These are phyloP conservation scores for Rhinoraja longicauda DNA, from an alignment of 2,797 vertebrate genomes.

Conservation along the genomic window DNA sequence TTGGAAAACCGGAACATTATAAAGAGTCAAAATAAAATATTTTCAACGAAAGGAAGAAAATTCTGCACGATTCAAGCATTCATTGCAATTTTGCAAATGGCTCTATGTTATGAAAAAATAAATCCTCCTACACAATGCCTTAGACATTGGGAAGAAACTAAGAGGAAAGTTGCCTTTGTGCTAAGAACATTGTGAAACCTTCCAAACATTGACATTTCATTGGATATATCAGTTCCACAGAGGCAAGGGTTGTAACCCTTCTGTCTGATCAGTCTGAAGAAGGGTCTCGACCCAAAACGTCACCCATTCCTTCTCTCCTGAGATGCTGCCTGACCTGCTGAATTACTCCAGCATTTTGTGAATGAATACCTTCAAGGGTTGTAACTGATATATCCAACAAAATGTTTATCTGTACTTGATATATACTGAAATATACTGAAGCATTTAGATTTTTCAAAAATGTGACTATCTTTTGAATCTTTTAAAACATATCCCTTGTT, in stretches of 20 bases:
- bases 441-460: slow-evolving; percentile 10
- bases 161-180: background rate
- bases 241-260: background rate
- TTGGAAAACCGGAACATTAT: background rate
- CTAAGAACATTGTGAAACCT: background rate
- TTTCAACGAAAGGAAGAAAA: background rate
- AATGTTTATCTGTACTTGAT: background rate
- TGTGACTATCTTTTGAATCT: background rate
- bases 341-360: too few relatives aligned
- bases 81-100: background rate
- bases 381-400: too few relatives aligned
- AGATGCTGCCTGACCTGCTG: too few relatives aligned
- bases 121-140: background rate
- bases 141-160: background rate
- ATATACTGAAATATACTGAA: slow-evolving; percentile 18
- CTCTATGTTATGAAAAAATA: background rate
- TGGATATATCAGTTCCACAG: slow-evolving; percentile 5
- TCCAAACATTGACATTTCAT: background rate
- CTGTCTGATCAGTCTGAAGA: too few relatives aligned
- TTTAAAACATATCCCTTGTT: background rate
- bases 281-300: too few relatives aligned
- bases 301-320: too few relatives aligned
- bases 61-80: background rate
- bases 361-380: too few relatives aligned
- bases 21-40: background rate